Conservation (phyloP, 2,113 vertebrate species). For the Rynchops niger region DNA sequence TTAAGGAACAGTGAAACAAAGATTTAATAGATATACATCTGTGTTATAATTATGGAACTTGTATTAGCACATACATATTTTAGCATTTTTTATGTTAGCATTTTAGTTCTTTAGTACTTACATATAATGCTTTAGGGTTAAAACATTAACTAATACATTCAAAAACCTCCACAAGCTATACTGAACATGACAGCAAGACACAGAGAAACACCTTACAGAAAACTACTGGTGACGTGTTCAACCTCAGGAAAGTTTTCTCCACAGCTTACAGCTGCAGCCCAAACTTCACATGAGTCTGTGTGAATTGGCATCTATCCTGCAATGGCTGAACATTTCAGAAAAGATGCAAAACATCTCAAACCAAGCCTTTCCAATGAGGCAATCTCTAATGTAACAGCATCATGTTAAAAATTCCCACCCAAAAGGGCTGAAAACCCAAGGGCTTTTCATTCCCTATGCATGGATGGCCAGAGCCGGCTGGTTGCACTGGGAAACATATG, state of each 20-base stretch:
- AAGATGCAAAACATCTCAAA: slow-evolving; percentile 25
- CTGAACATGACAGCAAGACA: neutral
- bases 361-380: neutral
- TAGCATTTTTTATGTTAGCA: neutral
- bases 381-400: neutral
- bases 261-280: neutral
- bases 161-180: neutral
- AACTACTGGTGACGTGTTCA: neutral
- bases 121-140: neutral
- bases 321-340: neutral
- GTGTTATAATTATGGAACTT: neutral
- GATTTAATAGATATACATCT: neutral
- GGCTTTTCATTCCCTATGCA: neutral
- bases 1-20: neutral
- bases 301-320: neutral
- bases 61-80: neutral
- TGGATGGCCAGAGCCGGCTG: neutral
- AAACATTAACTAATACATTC: neutral
- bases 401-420: slow-evolving; percentile 14
- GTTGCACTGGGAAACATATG: neutral
- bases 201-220: neutral
- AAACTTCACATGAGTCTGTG: neutral
- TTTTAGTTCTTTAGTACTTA: neutral
- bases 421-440: neutral
- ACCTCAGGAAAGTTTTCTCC: neutral